Evolutionary conservation across 2,888 invertebrate genomes (phyloP), one percentile per base, ranked within the genome.

Genomic region (Phengaris alcon): DNA sequence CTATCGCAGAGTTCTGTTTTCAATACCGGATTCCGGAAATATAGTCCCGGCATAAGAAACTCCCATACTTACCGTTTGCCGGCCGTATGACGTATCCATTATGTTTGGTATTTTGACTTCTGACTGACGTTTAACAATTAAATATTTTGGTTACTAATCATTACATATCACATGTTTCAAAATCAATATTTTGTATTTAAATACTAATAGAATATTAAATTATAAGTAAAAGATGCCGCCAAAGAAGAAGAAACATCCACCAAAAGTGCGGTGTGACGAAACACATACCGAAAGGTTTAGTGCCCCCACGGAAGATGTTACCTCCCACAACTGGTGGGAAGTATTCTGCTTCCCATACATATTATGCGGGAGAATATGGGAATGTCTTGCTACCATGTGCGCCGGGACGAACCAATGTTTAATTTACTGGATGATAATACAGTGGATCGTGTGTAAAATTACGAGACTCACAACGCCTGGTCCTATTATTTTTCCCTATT

Each of bases 271-370:
- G 0, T 88, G 88, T 35, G 87, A 88, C 75, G 80, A 83, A 59
- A 75, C 86, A 0, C 82, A 86, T 73, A 85, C 84, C 0, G 87
- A 89, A 81, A 80, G 83, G 75, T 90, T 89, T 77, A 84, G 85
- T 59, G 84, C 87, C 1, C 84, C 83, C 15, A 81, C 82, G 0
- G 88, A 89, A 35, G 87, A 89, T 74, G 84, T 87, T 0, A 88
- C 88, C 75, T 79, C 81, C 64, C 87, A 86, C 69, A 89, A 89
- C 54, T 90, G 89, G 89, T 89, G 90, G 87, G 90, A 91, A 81
- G 85, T 91, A 0, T 88, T 88, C 68, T 91, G 90, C 81, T 90
- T 90, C 76, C 92, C 93, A 0, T 91, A 90, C 57, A 87, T 89
- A 76, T 68, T 92, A 10, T 87, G 88, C 74, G 80, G 86, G 0